Evolutionary conservation across 2,113 vertebrate species (phyloP).

Genomic region (Melanocharis versteri): DNA sequence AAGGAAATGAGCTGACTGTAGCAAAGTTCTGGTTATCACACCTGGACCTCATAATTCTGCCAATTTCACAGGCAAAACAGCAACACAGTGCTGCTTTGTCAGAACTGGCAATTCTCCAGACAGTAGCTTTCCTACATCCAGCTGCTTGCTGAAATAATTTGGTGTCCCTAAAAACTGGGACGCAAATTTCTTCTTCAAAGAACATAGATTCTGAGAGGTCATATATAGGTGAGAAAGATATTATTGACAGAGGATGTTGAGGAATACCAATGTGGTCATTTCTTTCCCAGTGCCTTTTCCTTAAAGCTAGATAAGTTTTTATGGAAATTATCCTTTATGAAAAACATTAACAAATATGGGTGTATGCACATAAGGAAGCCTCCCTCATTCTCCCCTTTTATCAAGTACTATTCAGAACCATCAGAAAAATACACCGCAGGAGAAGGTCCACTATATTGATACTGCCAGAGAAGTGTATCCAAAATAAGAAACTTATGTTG

Average conservation of each 20-base stretch:
- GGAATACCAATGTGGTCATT: not conserved
- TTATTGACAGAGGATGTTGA: not conserved
- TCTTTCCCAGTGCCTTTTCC: not conserved
- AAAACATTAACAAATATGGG: not conserved
- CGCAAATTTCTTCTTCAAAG: not conserved
- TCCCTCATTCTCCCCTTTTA: not conserved
- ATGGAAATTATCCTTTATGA: not conserved
- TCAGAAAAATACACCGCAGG: not conserved
- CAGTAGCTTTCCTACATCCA: not conserved
- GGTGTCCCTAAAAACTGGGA: not conserved
- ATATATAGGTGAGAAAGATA: not conserved
- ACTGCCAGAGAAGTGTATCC: not conserved
- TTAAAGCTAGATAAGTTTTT: not conserved
- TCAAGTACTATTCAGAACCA: rapidly evolving
- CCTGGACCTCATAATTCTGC: not conserved
- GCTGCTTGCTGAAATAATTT: not conserved
- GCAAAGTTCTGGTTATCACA: not conserved
- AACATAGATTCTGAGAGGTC: not conserved
- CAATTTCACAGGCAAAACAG: not conserved
- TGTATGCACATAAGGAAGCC: not conserved
- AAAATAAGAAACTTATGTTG: not conserved
- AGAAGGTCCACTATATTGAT: not conserved
- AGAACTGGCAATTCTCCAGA: not conserved
- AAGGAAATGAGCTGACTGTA: not conserved
- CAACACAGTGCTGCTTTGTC: not conserved